Base-by-base conservation (phyloP, 2,888 invertebrate genomes). In the Adelognathus sp. region DNA sequence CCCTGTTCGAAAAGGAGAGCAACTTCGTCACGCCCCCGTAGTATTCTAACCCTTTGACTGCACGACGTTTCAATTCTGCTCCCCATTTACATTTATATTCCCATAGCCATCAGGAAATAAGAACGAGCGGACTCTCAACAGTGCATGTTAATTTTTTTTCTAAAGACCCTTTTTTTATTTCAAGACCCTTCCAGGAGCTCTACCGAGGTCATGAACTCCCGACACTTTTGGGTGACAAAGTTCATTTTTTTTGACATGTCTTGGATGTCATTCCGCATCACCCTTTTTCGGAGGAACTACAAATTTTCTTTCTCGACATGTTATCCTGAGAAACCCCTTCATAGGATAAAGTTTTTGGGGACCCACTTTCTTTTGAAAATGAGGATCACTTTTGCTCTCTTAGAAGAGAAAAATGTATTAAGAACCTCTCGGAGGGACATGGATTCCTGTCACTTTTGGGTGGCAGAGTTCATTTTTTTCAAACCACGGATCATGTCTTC, bases 261-360 rank as follows among this genome's bases (percentile, higher is more conserved):
- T 11, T 1, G 4, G 3, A 4, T 3, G 21, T 24, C 11, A 46
- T 1, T 21, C 21, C 46, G 7, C 9, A 46, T 7, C 3, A 21
- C 14, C 24, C 46, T 21, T 50, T 16, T 27, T 39, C 18, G 1
- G 39, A 52, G n/a, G n/a, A 41, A 7, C 2, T 14, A n/a, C 14
- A 29, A 39, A 5, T 60, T 29, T 71, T 36, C 39, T 9, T 18
- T 33, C 46, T 18, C 3, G 44, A 7, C 50, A 72, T 80, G 67
- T n/a, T 70, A 33, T 6, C 78, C 78, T 80, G 73, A 60, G 52
- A 31, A n/a, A n/a, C n/a, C n/a, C n/a, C n/a, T n/a, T n/a, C n/a
- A n/a, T n/a, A n/a, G n/a, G n/a, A n/a, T n/a, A n/a, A n/a, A n/a
- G n/a, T n/a, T n/a, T n/a, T n/a, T n/a, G n/a, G n/a, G n/a, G n/a